Evolutionary conservation across 2,113 vertebrate genomes (phyloP).

Genomic region (Gymnarchus niloticus): DNA sequence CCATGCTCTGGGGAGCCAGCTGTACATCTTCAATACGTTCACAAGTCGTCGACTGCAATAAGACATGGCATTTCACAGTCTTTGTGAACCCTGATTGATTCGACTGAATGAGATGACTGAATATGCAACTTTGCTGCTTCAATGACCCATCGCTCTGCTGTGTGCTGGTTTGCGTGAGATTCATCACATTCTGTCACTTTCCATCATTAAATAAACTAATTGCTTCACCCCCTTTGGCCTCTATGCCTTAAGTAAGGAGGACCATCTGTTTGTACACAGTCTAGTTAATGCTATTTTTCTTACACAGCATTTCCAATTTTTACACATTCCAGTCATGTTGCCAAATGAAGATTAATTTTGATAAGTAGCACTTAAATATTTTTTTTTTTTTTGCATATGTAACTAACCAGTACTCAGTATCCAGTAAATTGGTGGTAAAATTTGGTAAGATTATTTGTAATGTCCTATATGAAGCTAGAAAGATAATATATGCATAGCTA

Average conservation of each 20-base stretch:
- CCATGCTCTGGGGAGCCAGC: background rate
- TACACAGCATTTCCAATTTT: background rate
- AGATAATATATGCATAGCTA: background rate
- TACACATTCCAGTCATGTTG: background rate
- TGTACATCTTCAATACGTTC: background rate
- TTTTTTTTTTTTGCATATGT: too few species aligned
- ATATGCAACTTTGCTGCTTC: background rate
- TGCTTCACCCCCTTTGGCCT: background rate
- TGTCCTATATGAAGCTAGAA: background rate
- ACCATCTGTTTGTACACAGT: background rate
- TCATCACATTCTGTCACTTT: background rate
- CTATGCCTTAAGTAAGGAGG: background rate
- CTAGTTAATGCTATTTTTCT: background rate
- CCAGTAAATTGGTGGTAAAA: background rate
- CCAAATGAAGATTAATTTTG: background rate
- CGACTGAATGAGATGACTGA: background rate
- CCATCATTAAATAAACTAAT: background rate
- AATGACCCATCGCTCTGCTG: background rate
- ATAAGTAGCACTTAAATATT: background rate
- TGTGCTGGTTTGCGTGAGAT: background rate
- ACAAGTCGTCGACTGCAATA: background rate
- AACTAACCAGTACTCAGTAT: background rate
- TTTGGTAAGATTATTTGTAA: too few species aligned
- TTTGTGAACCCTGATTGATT: background rate
- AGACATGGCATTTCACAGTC: background rate